These are phyloP conservation scores for Cherax destructor DNA, from an alignment of 1,140 invertebrate species.

Conservation along the genomic window DNA sequence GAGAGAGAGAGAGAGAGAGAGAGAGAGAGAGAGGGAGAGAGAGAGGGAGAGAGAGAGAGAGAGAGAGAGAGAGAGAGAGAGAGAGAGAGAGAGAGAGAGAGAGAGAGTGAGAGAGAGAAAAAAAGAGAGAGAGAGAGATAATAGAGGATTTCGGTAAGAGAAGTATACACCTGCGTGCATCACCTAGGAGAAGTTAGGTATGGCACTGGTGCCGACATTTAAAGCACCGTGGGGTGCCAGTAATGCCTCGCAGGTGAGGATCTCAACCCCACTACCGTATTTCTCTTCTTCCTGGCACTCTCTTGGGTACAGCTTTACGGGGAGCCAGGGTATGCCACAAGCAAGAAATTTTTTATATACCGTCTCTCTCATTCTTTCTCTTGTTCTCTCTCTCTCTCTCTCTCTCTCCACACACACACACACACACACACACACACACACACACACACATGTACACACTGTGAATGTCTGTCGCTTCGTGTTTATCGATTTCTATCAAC, in stretches of 20 bases:
- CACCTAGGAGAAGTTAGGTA: not conserved
- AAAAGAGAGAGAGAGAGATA: slow-evolving; percentile 4
- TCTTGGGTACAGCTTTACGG: not conserved
- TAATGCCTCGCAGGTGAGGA: not conserved
- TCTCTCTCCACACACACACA: no score
- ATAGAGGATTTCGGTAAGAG: not conserved
- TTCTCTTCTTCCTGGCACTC: not conserved
- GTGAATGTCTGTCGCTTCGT: no score
- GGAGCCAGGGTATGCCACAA: not conserved
- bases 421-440: no score
- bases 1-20: no score
- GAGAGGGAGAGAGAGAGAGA: no score
- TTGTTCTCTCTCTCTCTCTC: not conserved
- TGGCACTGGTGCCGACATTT: not conserved
- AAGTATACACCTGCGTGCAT: not conserved
- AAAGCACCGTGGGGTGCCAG: not conserved
- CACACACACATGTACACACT: no score
- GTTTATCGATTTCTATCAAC: no score
- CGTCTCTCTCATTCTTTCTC: not conserved
- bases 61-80: no score
- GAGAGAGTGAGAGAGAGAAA: not conserved
- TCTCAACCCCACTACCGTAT: not conserved
- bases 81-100: slow-evolving; percentile 6
- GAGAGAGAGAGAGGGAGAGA: no score
- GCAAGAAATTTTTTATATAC: no score